A percentile compares a stretch with the other conserved stretches of the same genome.
These are phyloP conservation scores for Ganaspis sp. DNA, from an alignment of 1,140 invertebrate species.

Conservation along the genomic window DNA sequence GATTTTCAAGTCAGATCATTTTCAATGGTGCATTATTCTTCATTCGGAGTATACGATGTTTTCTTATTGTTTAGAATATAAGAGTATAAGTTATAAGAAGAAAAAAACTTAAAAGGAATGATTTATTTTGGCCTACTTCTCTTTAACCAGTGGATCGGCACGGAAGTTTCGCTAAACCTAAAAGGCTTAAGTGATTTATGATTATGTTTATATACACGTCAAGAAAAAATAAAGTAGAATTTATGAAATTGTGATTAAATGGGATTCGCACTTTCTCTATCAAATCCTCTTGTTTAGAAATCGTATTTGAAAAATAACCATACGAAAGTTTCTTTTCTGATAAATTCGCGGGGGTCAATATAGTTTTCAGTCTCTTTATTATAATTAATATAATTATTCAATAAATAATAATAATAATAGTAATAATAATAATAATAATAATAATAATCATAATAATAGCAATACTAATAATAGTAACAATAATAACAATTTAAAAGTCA, in stretches of 20 bases:
- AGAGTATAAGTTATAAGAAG: background rate
- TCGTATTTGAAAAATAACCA: background rate
- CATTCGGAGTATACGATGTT: background rate
- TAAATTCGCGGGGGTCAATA: no score
- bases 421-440: background rate
- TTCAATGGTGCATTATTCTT: no score
- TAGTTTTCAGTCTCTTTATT: no score
- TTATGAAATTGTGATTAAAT: slow-evolving; percentile 3
- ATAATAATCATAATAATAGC: no score
- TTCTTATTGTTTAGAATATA: background rate
- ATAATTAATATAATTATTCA: no score
- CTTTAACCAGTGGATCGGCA: slow-evolving; percentile 7
- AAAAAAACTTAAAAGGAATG: background rate
- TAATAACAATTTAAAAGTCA: no score
- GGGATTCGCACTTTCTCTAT: slow-evolving; percentile 5
- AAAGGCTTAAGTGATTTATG: slow-evolving; percentile 6
- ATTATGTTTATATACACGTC: background rate
- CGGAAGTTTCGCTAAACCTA: slow-evolving; percentile 7
- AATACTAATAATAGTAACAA: no score
- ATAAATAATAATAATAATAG: background rate
- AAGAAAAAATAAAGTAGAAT: background rate
- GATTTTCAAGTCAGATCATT: no score
- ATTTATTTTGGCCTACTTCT: slow-evolving; percentile 1
- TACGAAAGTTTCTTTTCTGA: no score
- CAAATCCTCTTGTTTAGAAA: background rate